Evolutionary conservation across 2,888 invertebrate species (phyloP).

Genomic region (Eupithecia centaureata): DNA sequence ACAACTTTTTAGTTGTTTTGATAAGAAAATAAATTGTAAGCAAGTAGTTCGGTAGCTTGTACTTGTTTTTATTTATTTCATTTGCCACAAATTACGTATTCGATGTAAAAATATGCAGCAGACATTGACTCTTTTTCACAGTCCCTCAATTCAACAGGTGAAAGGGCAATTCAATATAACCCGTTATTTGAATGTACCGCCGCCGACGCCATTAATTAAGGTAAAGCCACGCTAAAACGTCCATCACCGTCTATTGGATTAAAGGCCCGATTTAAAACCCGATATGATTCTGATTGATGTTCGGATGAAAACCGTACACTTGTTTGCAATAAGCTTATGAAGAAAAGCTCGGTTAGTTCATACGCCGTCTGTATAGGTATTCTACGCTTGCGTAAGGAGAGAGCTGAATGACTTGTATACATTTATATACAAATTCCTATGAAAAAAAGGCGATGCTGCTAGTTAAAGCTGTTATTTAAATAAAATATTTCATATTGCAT

Average conservation of each 20-base stretch:
- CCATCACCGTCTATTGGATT: conserved; percentile 61
- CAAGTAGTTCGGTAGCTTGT: not conserved
- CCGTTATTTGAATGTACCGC: conserved; percentile 43
- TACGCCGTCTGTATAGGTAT: no score
- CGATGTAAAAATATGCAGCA: not conserved
- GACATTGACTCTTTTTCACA: conserved; percentile 24
- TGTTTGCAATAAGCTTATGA: conserved; percentile 27
- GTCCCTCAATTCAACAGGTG: conserved; percentile 35
- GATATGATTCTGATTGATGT: conserved; percentile 77
- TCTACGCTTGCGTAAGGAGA: no score
- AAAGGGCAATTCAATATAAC: conserved; percentile 39
- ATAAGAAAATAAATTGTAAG: not conserved
- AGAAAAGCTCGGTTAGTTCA: conserved; percentile 19
- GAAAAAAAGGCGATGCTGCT: no score
- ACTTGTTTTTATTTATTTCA: not conserved
- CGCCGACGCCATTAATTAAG: conserved; percentile 71
- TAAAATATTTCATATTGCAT: no score
- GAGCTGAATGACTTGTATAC: no score
- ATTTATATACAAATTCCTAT: no score
- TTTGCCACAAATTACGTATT: not conserved
- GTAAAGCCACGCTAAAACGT: conserved; percentile 50
- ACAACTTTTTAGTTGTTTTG: no score
- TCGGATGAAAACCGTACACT: conserved; percentile 60
- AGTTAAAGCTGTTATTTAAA: no score
- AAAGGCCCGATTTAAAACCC: conserved; percentile 68